phyloP scores from a whole-genome alignment of 2,888 invertebrate genomes.

The Diarsia brunnea region DNA sequence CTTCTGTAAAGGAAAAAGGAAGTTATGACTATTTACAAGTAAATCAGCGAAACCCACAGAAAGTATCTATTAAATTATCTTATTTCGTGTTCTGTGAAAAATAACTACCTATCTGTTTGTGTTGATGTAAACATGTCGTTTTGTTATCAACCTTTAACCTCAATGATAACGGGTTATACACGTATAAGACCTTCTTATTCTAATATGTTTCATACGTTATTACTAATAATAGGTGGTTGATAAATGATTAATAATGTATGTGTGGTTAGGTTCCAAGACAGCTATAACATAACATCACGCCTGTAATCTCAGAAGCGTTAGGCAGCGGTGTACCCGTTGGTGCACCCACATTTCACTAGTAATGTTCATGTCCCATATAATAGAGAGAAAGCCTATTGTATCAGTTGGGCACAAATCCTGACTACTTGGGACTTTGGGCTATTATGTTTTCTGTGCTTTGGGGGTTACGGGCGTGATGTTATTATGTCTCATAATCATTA shows the following conservation, averaged over 20 bases:
- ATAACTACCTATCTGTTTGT: slow-evolving; percentile 4
- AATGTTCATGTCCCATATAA: no score
- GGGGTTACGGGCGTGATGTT: no score
- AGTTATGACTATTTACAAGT: background rate
- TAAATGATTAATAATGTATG: background rate
- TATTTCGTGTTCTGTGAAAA: slow-evolving; percentile 7
- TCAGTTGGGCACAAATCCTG: no score
- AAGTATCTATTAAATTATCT: background rate
- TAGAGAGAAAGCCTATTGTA: no score
- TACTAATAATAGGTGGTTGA: background rate
- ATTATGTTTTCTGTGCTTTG: no score
- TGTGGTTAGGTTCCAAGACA: background rate
- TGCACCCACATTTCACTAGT: no score
- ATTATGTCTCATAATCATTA: no score
- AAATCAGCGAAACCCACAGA: background rate
- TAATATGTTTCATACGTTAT: background rate
- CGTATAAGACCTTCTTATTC: background rate
- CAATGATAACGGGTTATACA: slow-evolving; percentile 21
- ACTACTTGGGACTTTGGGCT: no score
- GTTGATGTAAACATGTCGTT: slow-evolving; percentile 24
- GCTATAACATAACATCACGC: no score
- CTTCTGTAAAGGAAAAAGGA: no score
- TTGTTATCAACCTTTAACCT: slow-evolving; percentile 39
- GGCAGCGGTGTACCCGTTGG: no score
- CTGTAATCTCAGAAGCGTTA: no score